These are phyloP conservation scores for Goniozus legneri DNA, from an alignment of 1,140 invertebrate genomes.

Conservation along the genomic window DNA sequence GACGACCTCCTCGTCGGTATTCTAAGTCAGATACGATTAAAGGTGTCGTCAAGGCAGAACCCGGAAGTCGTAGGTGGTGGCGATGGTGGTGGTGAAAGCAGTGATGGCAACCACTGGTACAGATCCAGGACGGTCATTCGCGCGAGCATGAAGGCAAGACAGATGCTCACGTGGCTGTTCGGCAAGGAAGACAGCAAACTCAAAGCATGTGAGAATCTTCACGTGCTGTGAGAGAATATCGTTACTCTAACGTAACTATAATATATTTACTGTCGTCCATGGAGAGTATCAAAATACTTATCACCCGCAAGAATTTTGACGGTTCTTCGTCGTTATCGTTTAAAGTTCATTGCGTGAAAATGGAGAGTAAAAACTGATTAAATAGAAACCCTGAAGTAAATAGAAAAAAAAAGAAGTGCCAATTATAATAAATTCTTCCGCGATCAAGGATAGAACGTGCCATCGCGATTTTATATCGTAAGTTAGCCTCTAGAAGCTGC, in stretches of 20 bases:
- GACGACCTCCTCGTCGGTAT: constrained; percentile 81
- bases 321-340: constrained; percentile 2
- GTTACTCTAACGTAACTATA: neutral
- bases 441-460: too few relatives aligned
- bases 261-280: neutral
- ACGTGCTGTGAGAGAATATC: constrained; percentile 67
- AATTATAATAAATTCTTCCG: too few relatives aligned
- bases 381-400: too few relatives aligned
- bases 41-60: too few relatives aligned
- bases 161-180: constrained; percentile 86
- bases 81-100: constrained; percentile 31
- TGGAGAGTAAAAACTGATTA: too few relatives aligned
- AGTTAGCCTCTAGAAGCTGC: too few relatives aligned
- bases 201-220: constrained; percentile 86
- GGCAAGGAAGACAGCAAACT: constrained; percentile 87
- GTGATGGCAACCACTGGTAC: constrained; percentile 64
- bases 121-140: constrained; percentile 76
- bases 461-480: too few relatives aligned
- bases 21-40: constrained; percentile 77
- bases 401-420: too few relatives aligned
- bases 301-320: neutral
- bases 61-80: constrained; percentile 61
- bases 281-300: neutral
- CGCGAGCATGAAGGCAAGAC: constrained; percentile 82
- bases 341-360: too few relatives aligned